Conservation (phyloP, 2,113 vertebrate genomes). For the Anguilla rostrata region DNA sequence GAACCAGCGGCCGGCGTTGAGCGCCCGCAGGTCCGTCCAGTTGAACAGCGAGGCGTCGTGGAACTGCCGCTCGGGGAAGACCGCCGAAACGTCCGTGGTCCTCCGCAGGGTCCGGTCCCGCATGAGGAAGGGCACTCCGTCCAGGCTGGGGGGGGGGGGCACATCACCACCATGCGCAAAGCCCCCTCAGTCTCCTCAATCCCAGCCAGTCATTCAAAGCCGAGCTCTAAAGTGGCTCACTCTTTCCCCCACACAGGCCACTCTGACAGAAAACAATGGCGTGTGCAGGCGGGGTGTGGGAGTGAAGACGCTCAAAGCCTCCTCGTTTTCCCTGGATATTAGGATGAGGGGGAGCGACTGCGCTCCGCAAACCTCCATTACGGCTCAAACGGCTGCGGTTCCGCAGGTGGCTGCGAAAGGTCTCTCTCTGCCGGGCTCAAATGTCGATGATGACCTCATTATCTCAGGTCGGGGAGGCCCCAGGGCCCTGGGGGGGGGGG, state of each 20-base stretch:
- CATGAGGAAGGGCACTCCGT: constrained; percentile 93
- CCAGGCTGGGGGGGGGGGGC: constrained; percentile 66
- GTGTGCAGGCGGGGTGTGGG: neutral
- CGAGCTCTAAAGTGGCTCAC: neutral
- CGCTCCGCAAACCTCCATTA: neutral
- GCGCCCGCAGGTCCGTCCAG: constrained; percentile 86
- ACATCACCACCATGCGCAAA: neutral
- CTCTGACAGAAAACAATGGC: neutral
- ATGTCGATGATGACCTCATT: neutral
- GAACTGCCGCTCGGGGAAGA: constrained; percentile 76
- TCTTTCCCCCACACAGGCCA: neutral
- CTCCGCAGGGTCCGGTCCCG: constrained; percentile 80
- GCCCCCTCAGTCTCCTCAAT: neutral
- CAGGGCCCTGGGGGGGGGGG: neutral
- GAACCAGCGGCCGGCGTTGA: constrained; percentile 94
- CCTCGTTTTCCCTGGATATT: neutral
- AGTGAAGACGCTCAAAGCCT: neutral
- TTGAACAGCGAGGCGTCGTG: constrained; percentile 82
- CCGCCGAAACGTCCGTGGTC: constrained; percentile 81
- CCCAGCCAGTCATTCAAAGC: neutral
- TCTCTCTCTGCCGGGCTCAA: neutral
- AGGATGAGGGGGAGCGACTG: neutral
- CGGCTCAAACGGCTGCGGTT: neutral
- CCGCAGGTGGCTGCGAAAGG: neutral
- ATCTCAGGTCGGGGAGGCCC: neutral